These are phyloP conservation scores for Acanthisitta chloris DNA, from an alignment of 2,113 vertebrate species.

Conservation along the genomic window DNA sequence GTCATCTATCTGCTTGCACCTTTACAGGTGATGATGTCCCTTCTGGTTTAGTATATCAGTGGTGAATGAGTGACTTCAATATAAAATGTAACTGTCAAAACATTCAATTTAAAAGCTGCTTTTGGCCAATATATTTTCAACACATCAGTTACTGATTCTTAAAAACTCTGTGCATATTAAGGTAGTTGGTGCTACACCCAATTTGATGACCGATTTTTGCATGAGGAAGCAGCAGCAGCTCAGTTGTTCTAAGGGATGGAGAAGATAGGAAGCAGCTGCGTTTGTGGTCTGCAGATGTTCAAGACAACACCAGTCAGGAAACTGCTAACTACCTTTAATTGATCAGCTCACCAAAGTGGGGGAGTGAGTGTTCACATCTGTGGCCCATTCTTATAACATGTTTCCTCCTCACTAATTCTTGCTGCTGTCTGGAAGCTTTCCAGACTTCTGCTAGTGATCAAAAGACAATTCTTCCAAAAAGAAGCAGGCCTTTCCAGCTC, in stretches of 20 bases:
- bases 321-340: slow-evolving; percentile 30
- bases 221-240: background rate
- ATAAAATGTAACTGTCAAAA: background rate
- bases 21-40: background rate
- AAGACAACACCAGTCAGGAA: background rate
- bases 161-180: background rate
- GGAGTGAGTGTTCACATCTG: slow-evolving; percentile 1
- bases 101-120: background rate
- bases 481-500: background rate
- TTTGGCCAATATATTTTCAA: background rate
- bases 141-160: background rate
- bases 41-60: background rate
- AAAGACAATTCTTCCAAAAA: background rate
- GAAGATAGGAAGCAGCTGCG: slow-evolving; percentile 3
- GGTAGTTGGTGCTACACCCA: background rate
- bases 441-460: background rate
- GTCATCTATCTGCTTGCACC: background rate
- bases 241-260: background rate
- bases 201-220: background rate
- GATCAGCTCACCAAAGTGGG: background rate
- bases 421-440: slow-evolving; percentile 32
- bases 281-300: slow-evolving; percentile 10
- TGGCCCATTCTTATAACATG: background rate
- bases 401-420: slow-evolving; percentile 30
- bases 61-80: background rate